These are phyloP conservation scores for Meleagris gallopavo DNA, from an alignment of 2,113 vertebrate genomes.

Conservation along the genomic window DNA sequence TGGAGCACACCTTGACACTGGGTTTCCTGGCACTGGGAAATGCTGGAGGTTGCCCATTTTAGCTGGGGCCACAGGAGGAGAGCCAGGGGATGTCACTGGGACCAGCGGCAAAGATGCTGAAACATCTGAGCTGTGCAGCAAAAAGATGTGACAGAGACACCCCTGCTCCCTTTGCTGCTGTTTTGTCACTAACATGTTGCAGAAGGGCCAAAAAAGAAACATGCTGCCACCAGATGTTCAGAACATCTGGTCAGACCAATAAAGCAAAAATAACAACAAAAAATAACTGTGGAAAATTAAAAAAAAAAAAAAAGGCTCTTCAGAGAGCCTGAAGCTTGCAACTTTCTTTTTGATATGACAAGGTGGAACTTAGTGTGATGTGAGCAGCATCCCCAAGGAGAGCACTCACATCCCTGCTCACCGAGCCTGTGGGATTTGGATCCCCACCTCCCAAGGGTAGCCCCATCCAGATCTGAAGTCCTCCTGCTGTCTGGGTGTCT, in stretches of 20 bases:
- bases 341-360: fast-evolving
- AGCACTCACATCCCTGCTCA: fast-evolving
- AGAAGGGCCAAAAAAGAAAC: constrained; percentile 38
- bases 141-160: background rate
- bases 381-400: background rate
- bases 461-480: fast-evolving
- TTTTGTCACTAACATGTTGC: background rate
- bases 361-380: background rate
- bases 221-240: constrained; percentile 68
- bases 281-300: background rate
- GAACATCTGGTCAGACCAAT: constrained; percentile 71
- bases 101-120: background rate
- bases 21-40: background rate
- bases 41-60: background rate
- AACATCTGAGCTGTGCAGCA: background rate
- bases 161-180: background rate
- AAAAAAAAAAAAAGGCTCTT: background rate
- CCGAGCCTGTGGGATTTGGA: fast-evolving
- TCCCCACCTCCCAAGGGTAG: background rate
- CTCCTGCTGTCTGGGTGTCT: background rate
- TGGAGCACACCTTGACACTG: fast-evolving
- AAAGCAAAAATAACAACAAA: constrained; percentile 28
- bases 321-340: background rate
- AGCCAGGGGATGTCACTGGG: background rate
- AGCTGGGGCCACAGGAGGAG: background rate